Percentiles rank a stretch among this genome's conserved stretches.
phyloP scores from a whole-genome alignment of 2,797 vertebrate species.

The Gambelia wislizenii region DNA sequence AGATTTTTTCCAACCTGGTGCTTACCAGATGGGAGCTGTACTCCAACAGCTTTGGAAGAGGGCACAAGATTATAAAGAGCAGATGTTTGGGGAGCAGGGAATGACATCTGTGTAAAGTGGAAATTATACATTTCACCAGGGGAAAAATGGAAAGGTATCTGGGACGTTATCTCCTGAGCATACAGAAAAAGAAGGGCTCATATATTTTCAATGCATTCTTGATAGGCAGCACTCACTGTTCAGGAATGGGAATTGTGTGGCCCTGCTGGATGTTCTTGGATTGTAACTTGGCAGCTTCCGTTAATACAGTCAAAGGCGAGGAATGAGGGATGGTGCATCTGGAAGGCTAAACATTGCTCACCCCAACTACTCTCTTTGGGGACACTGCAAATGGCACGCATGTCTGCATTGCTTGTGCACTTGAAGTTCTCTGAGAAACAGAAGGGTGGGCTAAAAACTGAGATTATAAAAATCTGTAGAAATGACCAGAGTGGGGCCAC shows the following conservation, averaged over 20 bases:
- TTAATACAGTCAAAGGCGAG: no score
- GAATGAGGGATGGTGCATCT: no score
- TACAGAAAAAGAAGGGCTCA: not conserved
- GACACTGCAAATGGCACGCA: no score
- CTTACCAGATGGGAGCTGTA: not conserved
- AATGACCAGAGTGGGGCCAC: no score
- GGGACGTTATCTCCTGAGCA: not conserved
- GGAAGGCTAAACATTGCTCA: no score
- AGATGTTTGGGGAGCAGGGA: not conserved
- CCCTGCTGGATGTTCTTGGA: no score
- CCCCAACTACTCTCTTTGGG: not conserved
- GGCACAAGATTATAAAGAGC: not conserved
- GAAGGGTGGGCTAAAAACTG: not conserved
- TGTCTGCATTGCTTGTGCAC: not conserved
- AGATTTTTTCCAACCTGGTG: not conserved
- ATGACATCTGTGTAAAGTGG: not conserved
- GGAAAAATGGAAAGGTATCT: not conserved
- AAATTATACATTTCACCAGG: not conserved
- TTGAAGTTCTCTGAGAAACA: not conserved
- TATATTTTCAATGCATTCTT: not conserved
- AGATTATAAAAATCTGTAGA: not conserved
- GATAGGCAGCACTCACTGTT: not conserved
- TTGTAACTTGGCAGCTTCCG: no score
- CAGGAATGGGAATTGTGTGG: not conserved
- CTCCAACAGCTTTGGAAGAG: not conserved